phyloP scores from a whole-genome alignment of 1,140 invertebrate species.

The Drosophila chauvacae region DNA sequence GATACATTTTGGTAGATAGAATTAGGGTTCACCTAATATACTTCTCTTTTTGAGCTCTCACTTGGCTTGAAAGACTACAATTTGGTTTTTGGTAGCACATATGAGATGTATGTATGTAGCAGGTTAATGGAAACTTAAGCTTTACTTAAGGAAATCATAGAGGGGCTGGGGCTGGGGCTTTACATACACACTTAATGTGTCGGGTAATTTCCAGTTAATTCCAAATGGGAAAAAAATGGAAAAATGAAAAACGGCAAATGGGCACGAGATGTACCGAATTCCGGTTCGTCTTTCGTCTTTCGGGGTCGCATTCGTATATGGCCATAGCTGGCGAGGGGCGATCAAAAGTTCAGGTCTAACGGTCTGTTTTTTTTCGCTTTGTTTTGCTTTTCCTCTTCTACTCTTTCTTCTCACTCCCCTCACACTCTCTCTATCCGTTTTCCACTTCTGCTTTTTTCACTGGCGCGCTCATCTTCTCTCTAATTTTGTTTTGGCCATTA shows the following conservation, averaged over 20 bases:
- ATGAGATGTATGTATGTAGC: neutral
- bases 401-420: conserved; percentile 1
- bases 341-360: conserved; percentile 62
- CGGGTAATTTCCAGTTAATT: conserved; percentile 48
- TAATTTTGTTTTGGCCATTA: conserved; percentile 20
- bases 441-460: neutral
- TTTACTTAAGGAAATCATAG: neutral
- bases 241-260: conserved; percentile 37
- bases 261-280: conserved; percentile 40
- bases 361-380: conserved; percentile 21
- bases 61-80: neutral
- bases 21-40: neutral
- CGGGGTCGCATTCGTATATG: conserved; percentile 51
- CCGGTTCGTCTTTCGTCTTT: conserved; percentile 48
- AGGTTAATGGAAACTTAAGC: conserved; percentile 8
- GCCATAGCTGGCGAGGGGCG: conserved; percentile 30
- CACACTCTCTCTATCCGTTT: conserved; percentile 7
- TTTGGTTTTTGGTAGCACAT: no score
- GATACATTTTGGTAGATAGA: neutral
- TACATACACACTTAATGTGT: conserved; percentile 6
- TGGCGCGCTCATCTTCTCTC: conserved; percentile 12
- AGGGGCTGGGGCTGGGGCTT: conserved; percentile 8
- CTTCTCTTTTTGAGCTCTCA: neutral
- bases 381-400: conserved; percentile 14
- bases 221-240: conserved; percentile 14